phyloP scores from a whole-genome alignment of 2,797 vertebrate species.

The Sarcophilus harrisii region DNA sequence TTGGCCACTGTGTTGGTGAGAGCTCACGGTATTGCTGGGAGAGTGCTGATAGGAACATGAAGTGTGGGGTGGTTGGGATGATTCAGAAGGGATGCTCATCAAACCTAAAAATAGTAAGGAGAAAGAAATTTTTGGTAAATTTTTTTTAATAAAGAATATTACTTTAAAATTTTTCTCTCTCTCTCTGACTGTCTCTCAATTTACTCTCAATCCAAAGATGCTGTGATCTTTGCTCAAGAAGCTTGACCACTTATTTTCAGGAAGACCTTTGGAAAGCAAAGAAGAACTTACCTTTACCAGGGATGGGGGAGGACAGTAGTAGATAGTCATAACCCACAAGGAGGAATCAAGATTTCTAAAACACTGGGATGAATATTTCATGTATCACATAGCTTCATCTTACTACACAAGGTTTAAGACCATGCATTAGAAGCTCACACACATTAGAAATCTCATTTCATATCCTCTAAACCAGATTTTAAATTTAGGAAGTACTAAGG shows the following conservation, averaged over 20 bases:
- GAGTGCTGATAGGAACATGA: constrained; percentile 96
- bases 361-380: background rate
- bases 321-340: background rate
- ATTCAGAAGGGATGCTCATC: constrained; percentile 92
- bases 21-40: constrained; percentile 91
- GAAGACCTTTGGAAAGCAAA: background rate
- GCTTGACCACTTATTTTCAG: background rate
- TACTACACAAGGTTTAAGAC: background rate
- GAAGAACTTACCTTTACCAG: background rate
- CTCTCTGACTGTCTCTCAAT: too few species aligned
- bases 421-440: background rate
- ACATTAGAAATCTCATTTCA: background rate
- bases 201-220: background rate
- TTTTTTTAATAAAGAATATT: constrained; percentile 12
- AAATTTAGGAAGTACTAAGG: background rate
- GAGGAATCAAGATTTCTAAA: background rate
- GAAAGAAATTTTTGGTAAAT: constrained; percentile 41
- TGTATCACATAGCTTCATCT: background rate
- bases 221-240: background rate
- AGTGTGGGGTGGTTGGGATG: constrained; percentile 93
- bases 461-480: background rate
- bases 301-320: background rate
- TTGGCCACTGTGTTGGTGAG: constrained; percentile 88
- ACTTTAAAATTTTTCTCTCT: constrained; percentile 14
- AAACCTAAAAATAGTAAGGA: constrained; percentile 85